Evolutionary conservation across 2,113 vertebrate species (phyloP).

Genomic region (Silurus asotus): DNA sequence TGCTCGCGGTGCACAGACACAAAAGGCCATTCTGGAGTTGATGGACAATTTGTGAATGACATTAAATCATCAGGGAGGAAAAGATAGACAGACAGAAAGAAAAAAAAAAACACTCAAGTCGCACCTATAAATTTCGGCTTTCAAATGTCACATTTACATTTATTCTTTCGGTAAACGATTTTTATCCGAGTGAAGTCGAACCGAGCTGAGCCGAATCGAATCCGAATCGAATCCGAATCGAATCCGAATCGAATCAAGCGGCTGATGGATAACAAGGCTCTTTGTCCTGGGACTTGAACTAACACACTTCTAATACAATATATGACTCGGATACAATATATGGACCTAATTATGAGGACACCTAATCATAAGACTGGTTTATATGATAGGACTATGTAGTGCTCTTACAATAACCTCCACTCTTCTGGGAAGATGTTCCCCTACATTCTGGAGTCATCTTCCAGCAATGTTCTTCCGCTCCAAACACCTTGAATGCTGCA

Average conservation of each 20-base stretch:
- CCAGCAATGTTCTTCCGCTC: too few relatives aligned
- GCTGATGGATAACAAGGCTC: neutral
- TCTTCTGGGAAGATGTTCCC: too few relatives aligned
- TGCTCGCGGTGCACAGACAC: neutral
- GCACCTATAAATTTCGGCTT: neutral
- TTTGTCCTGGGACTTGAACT: neutral
- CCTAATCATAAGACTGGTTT: too few relatives aligned
- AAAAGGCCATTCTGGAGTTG: conserved; percentile 18
- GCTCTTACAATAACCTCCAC: too few relatives aligned
- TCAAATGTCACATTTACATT: conserved; percentile 24
- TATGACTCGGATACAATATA: too few relatives aligned
- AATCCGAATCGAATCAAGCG: conserved; percentile 4
- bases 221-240: too few relatives aligned
- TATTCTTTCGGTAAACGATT: conserved; percentile 11
- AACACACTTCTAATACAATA: neutral
- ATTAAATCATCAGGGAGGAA: neutral
- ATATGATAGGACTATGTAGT: too few relatives aligned
- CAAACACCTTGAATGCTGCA: too few relatives aligned
- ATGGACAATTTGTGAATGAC: neutral
- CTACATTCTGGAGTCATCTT: too few relatives aligned
- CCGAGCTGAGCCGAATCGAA: neutral
- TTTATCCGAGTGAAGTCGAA: neutral
- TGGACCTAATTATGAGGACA: too few relatives aligned
- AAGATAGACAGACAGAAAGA: neutral
- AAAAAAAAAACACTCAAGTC: neutral